Percentiles rank a stretch among this genome's conserved stretches.
Conservation (phyloP, 2,888 invertebrate genomes). For the Mesorhabditis spiculigera region DNA sequence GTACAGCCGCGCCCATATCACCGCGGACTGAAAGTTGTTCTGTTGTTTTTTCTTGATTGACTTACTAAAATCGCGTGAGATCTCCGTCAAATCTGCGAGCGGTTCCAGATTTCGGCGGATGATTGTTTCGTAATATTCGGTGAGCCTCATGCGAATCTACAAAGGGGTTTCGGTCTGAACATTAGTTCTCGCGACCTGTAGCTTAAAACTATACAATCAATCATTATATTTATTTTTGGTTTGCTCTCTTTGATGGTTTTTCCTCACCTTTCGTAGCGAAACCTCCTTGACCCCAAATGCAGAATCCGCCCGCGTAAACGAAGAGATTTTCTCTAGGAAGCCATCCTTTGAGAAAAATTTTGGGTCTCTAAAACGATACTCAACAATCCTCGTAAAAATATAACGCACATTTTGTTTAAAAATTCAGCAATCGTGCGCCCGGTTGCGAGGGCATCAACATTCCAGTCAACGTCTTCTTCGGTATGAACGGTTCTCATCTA, state of each 20-base stretch:
- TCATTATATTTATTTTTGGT: too few relatives aligned
- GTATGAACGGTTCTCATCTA: not conserved
- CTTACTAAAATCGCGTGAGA: slow-evolving; percentile 1
- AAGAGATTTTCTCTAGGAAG: not conserved
- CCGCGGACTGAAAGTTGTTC: not conserved
- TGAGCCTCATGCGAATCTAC: not conserved
- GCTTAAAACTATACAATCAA: too few relatives aligned
- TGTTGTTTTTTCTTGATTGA: not conserved
- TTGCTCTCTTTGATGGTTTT: too few relatives aligned
- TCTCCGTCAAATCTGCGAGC: not conserved
- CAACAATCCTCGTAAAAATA: not conserved
- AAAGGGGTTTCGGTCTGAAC: not conserved
- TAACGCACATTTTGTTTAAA: slow-evolving; percentile 17
- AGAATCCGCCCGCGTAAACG: not conserved
- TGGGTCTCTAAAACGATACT: not conserved
- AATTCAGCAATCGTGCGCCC: slow-evolving; percentile 23
- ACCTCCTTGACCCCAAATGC: slow-evolving; percentile 1
- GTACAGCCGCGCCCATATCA: not conserved
- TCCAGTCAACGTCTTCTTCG: not conserved
- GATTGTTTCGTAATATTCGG: slow-evolving; percentile 3
- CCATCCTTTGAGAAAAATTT: slow-evolving; percentile 1
- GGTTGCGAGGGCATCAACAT: slow-evolving; percentile 3
- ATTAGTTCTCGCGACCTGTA: too few relatives aligned
- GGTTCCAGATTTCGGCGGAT: slow-evolving; percentile 1
- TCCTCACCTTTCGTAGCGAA: not conserved